Evolutionary conservation across 64 coral and sea anemone species (phyloP), one percentile per base, ranked within the genome.

Genomic region (Porites lutea): DNA sequence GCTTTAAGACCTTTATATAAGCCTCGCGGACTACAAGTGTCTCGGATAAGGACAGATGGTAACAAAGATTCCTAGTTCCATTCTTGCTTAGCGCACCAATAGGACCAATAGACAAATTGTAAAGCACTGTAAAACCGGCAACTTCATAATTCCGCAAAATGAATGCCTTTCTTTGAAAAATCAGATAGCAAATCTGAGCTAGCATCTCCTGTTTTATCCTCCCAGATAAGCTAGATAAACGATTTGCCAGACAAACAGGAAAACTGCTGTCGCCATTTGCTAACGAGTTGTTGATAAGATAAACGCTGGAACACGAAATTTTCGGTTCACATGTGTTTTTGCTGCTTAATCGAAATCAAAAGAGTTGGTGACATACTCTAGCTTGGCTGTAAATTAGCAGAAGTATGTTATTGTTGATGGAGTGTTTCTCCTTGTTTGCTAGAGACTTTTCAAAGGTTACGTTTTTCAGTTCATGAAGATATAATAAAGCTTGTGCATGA

Each of bases 231-330:
- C 27, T 46, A 82, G 79, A 84, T 84, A 84, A 84, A 57, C 12
- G 14, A 68, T 52, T 19, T 3, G 5, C 43, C 47, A 67, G 81
- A 84, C 81, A 12, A n/a, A 84, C 61, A 84, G 81, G 81, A 84
- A 84, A 63, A 69, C 5, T 19, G 23, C 62, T 84, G 81, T 68
- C 81, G 81, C 61, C 81, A 21, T 75, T 16, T 84, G 63, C 63
- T 84, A 68, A 84, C 62, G 10, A 68, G 47, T 53, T 53, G 18
- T 69, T 84, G 59, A 55, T 54, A 52, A 84, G 81, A 84, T 68
- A 63, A 84, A 84, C 9, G 37, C 48, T 66, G 8, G 21, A 67
- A 68, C 61, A 68, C 81, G 47, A 68, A 84, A 50, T n/a, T 57
- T 12, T 57, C 12, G 12, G 54, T 12, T 37, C 54, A 9, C 54